Base-by-base conservation (phyloP, 2,888 invertebrate genomes). In the Lottia gigantea region DNA sequence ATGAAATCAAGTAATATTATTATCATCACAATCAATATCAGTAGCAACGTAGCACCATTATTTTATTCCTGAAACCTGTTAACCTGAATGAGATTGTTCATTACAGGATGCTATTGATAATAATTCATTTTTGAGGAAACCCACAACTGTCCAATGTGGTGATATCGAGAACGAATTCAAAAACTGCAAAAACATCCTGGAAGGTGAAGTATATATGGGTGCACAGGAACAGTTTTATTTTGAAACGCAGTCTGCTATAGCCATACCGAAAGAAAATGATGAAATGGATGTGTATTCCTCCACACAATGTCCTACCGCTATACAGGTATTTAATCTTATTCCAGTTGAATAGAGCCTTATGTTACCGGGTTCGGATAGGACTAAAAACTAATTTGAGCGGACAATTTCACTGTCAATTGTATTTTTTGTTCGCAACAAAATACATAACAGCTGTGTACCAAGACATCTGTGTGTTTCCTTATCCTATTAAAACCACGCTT, bases 221-320 rank as follows among this genome's bases (percentile, higher is more conserved):
- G 96, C 95, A 0, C 97, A 98, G 89, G 98, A 98, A 86, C 98
- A 98, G 87, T 97, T 98, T 88, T 98, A 98, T 89, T 90, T 98
- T 80, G 98, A 98, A 89, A 95, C 97, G 0, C 88, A 90, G 19
- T 86, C 87, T 1, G 86, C 88, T 63, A 76, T 91, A 4, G 90
- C 86, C 0, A 85, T 90, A n/a, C 91, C 91, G 0, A 92, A 91
- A 80, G 90, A 89, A 67, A 93, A 93, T 72, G 92, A 94, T 76
- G 97, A 97, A 88, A 88, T 98, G 72, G 96, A 96, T 86, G 88
- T 97, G 66, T 93, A 93, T 83, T 92, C 93, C 76, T 94, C 95
- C 0, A 93, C 94, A 8, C 98, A 98, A 76, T 77, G 80, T 64
- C 82, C 86, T 0, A 75, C 82, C n/a, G 80, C 81, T 71, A 78